Evolutionary conservation across 2,797 vertebrate genomes (phyloP), one percentile per base, ranked within the genome.

Genomic region (Fistularia commersonii): DNA sequence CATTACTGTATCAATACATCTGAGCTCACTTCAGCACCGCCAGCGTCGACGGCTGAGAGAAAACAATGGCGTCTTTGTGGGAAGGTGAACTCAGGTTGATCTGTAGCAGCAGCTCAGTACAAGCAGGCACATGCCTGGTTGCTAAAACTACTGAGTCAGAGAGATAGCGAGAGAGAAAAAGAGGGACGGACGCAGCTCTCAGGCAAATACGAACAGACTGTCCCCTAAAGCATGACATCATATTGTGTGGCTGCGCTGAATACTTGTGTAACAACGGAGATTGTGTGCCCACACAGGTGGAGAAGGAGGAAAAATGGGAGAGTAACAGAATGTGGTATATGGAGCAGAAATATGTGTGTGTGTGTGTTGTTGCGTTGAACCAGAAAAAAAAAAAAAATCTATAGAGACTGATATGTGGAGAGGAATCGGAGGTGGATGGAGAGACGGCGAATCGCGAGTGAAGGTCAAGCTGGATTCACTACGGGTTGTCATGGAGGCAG

Each of bases 401-500:
- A 54, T 75, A 64, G 38, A 76, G 56, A 40, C 69, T 43, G 52
- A 79, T 64, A 64, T 74, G 60, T 78, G 66, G 51, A 61, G 76
- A 56, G 42, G 62, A 63, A 52, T 72, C 68, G 85, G 76, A 79
- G 87, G 76, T 81, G 78, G 84, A 85, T 81, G 72, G 73, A 83
- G 81, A 84, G 73, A 81, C 72, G 79, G 66, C 83, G 82, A 87
- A 87, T 87, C 86, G 86, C 58, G 74, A 75, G 72, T 81, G 84
- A 90, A 87, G 88, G 88, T 90, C 88, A 88, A 83, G 74, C 66
- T 45, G 62, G 83, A 83, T 84, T 87, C 84, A 79, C 84, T 80
- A 74, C 48, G 61, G 76, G 87, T 90, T 90, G 88, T 82, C 86
- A 89, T 88, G 85, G 87, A 85, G 87, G 87, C 88, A 79, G 83